These are phyloP conservation scores for Lottia scabra DNA, from an alignment of 2,888 invertebrate genomes.

Conservation along the genomic window DNA sequence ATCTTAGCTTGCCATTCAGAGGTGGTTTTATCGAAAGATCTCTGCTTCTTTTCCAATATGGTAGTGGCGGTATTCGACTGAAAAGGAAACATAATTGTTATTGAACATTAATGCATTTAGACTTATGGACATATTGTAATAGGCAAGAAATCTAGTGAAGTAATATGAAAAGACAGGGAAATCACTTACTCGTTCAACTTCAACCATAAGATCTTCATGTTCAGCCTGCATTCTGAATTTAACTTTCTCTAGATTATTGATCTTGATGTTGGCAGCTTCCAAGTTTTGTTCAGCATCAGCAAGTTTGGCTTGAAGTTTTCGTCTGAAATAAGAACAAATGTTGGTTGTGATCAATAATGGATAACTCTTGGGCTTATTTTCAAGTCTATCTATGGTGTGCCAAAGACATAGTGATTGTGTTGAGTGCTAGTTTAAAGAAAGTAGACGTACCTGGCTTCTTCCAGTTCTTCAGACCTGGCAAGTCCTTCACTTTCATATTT, in stretches of 20 bases:
- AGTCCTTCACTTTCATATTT: constrained; percentile 90
- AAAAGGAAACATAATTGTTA: not conserved
- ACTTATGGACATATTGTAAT: too few relatives aligned
- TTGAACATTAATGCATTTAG: not conserved
- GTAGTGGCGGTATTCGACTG: constrained; percentile 73
- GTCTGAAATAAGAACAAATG: constrained; percentile 71
- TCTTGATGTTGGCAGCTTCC: constrained; percentile 73
- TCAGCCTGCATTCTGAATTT: constrained; percentile 95
- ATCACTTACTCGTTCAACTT: not conserved
- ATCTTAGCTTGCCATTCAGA: constrained; percentile 99
- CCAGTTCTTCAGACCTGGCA: constrained; percentile 74
- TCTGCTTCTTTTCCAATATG: constrained; percentile 97
- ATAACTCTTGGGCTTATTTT: not conserved
- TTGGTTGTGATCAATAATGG: too few relatives aligned
- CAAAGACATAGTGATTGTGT: not conserved
- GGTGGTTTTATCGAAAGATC: constrained; percentile 99
- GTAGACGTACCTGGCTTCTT: constrained; percentile 66
- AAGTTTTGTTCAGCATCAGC: constrained; percentile 97
- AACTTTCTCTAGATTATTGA: constrained; percentile 95
- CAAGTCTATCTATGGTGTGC: not conserved
- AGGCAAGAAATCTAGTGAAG: too few relatives aligned
- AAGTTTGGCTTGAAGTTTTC: constrained; percentile 85
- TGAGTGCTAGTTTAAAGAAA: not conserved
- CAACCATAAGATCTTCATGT: constrained; percentile 65
- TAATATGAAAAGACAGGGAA: too few relatives aligned